A percentile compares a stretch with the other conserved stretches of the same genome.
Conservation (phyloP, 37 sponge, comb jelly and placozoan genomes). For the Beroe forskalii region DNA sequence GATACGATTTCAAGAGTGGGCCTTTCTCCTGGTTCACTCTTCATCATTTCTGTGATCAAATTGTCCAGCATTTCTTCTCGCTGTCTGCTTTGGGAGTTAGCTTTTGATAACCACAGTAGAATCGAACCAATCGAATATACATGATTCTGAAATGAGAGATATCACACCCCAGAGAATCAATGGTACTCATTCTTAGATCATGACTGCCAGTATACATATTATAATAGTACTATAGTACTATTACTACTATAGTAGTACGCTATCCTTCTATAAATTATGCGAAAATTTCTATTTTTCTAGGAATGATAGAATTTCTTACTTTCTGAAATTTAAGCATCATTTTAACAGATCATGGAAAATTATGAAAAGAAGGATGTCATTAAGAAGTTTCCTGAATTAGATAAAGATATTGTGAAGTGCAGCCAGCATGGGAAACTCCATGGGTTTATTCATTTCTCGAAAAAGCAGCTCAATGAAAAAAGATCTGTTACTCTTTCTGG, state of each 20-base stretch:
- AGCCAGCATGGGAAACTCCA: constrained; percentile 34
- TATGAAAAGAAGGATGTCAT: constrained; percentile 19
- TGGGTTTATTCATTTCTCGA: constrained; percentile 49
- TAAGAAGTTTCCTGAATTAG: constrained; percentile 7
- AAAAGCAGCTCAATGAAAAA: constrained; percentile 38
- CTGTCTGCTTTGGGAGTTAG: not conserved
- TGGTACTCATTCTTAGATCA: too few species aligned
- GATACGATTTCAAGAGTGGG: constrained; percentile 47
- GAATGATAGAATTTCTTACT: not conserved
- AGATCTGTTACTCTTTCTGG: constrained; percentile 39
- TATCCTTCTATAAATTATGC: too few species aligned
- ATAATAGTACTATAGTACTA: too few species aligned
- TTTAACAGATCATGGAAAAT: constrained; percentile 48
- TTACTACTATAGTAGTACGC: too few species aligned
- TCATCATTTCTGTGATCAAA: constrained; percentile 57
- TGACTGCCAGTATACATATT: too few species aligned
- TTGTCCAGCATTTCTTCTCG: constrained; percentile 16
- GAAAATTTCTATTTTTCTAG: too few species aligned
- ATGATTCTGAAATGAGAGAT: constrained; percentile 47
- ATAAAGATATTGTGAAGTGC: constrained; percentile 43
- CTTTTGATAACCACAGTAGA: constrained; percentile 42
- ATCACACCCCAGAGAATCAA: too few species aligned
- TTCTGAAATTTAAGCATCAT: not conserved
- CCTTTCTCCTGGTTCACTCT: not conserved
- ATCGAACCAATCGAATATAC: constrained; percentile 29